A percentile compares a stretch with the other conserved stretches of the same genome.
phyloP scores from a whole-genome alignment of 2,888 invertebrate genomes.

The Spilarctia lutea region DNA sequence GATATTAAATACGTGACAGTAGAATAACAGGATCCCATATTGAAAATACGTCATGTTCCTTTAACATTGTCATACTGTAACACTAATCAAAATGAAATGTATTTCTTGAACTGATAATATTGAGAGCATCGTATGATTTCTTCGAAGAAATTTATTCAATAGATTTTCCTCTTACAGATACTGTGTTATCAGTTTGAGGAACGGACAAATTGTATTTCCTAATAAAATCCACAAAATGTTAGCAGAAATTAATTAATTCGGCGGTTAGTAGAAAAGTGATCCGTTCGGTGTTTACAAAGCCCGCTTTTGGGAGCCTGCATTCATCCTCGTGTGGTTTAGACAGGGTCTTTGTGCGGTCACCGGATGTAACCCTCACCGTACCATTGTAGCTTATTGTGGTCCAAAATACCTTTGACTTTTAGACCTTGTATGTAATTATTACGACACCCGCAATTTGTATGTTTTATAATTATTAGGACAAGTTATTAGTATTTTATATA shows the following conservation, averaged over 20 bases:
- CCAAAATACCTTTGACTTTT: constrained; percentile 65
- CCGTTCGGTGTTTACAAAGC: constrained; percentile 35
- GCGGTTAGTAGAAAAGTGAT: constrained; percentile 52
- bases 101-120: constrained; percentile 22
- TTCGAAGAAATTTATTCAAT: background rate
- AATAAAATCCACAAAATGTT: constrained; percentile 56
- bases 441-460: constrained; percentile 54
- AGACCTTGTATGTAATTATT: constrained; percentile 60
- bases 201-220: constrained; percentile 22
- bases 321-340: constrained; percentile 64
- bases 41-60: constrained; percentile 7
- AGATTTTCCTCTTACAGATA: background rate
- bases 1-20: constrained; percentile 20
- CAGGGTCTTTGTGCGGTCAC: constrained; percentile 59
- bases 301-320: constrained; percentile 25
- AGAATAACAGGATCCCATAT: constrained; percentile 9
- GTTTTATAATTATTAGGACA: constrained; percentile 29
- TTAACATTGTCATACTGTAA: constrained; percentile 2
- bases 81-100: constrained; percentile 15
- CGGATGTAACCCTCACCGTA: constrained; percentile 54
- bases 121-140: constrained; percentile 10
- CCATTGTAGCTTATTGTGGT: constrained; percentile 60
- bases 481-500: constrained; percentile 14
- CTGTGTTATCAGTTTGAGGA: background rate
- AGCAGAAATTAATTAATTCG: constrained; percentile 65